A percentile compares a stretch with the other conserved stretches of the same genome.
These are phyloP conservation scores for Podarcis raffonei DNA, from an alignment of 2,113 vertebrate species.

Conservation along the genomic window DNA sequence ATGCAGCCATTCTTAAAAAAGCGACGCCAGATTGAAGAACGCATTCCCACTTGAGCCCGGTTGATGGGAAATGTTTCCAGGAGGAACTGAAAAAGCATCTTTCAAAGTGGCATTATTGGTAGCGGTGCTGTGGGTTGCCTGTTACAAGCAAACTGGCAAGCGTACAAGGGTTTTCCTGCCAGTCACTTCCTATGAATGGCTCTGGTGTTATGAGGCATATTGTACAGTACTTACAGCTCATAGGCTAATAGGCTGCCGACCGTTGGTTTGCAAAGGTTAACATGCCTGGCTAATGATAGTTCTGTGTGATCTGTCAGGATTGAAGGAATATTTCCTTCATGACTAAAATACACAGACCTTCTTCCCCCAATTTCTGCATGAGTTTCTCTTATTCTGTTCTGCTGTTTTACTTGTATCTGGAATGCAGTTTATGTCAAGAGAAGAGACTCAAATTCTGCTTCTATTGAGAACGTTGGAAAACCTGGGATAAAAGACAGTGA, in stretches of 20 bases:
- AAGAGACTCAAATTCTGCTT: conserved; percentile 12
- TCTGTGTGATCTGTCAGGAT: conserved; percentile 17
- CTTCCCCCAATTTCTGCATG: neutral
- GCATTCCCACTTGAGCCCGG: neutral
- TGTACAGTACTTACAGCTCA: neutral
- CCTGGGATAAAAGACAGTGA: neutral
- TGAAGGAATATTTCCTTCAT: conserved; percentile 46
- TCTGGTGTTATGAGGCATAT: neutral
- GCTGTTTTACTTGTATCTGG: neutral
- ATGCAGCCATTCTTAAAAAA: neutral
- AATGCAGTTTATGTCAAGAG: conserved; percentile 19
- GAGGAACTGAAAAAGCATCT: neutral
- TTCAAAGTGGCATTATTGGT: conserved; percentile 7
- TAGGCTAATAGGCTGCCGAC: conserved; percentile 15
- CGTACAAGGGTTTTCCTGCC: neutral
- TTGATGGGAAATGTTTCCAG: neutral
- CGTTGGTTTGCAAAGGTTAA: conserved; percentile 4
- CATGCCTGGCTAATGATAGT: conserved; percentile 15
- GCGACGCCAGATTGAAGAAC: neutral
- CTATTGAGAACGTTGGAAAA: neutral
- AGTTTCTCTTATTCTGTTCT: neutral
- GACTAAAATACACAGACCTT: conserved; percentile 3
- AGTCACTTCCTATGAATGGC: neutral
- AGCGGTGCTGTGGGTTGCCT: neutral
- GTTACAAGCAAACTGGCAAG: neutral